Base-by-base conservation (phyloP, 2,888 invertebrate species). In the Tenthredo distinguenda region DNA sequence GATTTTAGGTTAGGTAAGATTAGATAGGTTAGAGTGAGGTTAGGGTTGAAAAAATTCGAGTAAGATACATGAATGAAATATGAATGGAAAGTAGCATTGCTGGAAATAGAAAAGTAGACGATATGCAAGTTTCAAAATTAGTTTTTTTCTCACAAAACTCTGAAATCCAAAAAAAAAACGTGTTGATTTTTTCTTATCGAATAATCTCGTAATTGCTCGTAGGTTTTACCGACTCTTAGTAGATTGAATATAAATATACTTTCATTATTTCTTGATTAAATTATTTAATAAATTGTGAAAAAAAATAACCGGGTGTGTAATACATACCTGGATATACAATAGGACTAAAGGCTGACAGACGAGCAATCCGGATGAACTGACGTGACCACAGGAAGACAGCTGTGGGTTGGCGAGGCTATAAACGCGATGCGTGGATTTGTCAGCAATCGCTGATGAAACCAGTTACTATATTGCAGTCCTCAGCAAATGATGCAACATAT, bases 361-460 rank as follows among this genome's bases (percentile, higher is more conserved):
- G 71, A 40, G 72, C 21, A 43, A 74, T 43, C 2, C 40, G 12
- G 43, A 21, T 21, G 21, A 40, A 43, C 72, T 72, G 0, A 12
- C 26, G 34, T 21, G 10, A 10, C 9, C 43, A 26, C 10, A 37
- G 9, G 21, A 26, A 18, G 43, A 26, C 40, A 74, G 26, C 21
- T 43, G 72, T 74, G 72, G 43, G 2, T 21, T 15, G 68, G 34
- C 68, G 34, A 12, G 72, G 21, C 72, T 37, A 74, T 12, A 15
- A n/a, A 18, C 68, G 37, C 72, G 72, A 74, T 9, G 12, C 43
- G 72, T 43, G 43, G 68, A 68, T 18, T 12, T 21, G 43, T n/a
- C 26, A 15, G 72, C 4, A n/a, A 40, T 72, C 0, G 72, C n/a
- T 74, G 72, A 72, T 72, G 72, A 21, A 72, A 72, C 43, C 43